phyloP scores from a whole-genome alignment of 2,113 vertebrate species.

The Empidonax traillii region DNA sequence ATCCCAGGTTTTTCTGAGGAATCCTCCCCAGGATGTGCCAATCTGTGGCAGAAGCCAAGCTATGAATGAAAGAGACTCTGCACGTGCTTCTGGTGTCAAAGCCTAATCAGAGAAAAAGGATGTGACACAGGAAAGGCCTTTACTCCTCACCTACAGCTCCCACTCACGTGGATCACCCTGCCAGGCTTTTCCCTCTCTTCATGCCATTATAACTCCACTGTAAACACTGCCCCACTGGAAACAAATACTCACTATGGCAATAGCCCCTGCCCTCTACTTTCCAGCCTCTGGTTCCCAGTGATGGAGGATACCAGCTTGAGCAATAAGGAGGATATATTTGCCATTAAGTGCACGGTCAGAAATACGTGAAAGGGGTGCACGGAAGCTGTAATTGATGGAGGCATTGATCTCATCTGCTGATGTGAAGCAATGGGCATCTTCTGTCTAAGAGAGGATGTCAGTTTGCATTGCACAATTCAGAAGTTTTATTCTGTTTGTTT shows the following conservation, averaged over 20 bases:
- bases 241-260: background rate
- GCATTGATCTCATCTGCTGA: background rate
- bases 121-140: background rate
- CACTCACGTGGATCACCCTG: accelerated
- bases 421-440: constrained; percentile 33
- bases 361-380: background rate
- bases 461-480: constrained; percentile 39
- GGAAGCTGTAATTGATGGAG: background rate
- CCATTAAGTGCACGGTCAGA: background rate
- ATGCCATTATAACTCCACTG: background rate
- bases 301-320: background rate
- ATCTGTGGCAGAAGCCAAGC: background rate
- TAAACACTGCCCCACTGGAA: background rate
- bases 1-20: background rate
- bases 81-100: background rate
- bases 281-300: background rate
- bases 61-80: background rate
- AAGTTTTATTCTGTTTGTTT: constrained; percentile 53
- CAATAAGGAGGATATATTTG: background rate
- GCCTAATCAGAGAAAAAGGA: background rate
- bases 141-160: accelerated
- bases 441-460: constrained; percentile 9
- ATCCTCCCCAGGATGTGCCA: background rate
- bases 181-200: accelerated
- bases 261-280: background rate